Conservation (phyloP, 2,113 vertebrate species). For the Craseonycteris thonglongyai region DNA sequence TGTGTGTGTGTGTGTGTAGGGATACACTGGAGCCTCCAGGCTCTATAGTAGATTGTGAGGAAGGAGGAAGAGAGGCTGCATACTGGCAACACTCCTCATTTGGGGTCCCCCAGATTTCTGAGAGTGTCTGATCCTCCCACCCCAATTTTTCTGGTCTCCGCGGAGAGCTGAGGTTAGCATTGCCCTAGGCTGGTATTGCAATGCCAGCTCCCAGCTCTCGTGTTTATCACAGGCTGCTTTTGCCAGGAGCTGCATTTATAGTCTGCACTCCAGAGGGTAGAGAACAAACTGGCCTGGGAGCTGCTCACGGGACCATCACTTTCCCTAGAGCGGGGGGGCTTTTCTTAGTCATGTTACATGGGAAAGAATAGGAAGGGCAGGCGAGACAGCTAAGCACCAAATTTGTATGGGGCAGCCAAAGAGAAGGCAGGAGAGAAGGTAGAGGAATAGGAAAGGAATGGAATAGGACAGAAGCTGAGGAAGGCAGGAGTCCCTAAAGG, state of each 20-base stretch:
- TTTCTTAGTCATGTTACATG: neutral
- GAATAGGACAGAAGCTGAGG: neutral
- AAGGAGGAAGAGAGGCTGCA: neutral
- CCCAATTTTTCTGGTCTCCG: neutral
- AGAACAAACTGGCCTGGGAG: neutral
- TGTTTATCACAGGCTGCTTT: neutral
- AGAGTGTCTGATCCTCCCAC: neutral
- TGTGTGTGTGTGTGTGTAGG: neutral
- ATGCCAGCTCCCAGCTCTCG: neutral
- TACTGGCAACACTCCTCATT: neutral
- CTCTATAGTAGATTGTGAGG: neutral
- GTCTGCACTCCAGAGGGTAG: neutral
- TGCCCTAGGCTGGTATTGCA: neutral
- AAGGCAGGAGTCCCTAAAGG: neutral
- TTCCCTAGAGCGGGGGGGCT: neutral
- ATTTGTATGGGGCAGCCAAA: neutral
- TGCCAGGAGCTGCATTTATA: neutral
- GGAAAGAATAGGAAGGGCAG: neutral
- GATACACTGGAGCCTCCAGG: neutral
- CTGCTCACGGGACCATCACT: neutral
- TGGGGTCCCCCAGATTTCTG: neutral
- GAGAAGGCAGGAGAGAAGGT: neutral
- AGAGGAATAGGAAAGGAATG: neutral
- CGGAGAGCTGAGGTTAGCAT: neutral
- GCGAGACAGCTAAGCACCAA: neutral